Evolutionary conservation across 2,113 vertebrate species (phyloP).

Genomic region (Psettodes erumei): DNA sequence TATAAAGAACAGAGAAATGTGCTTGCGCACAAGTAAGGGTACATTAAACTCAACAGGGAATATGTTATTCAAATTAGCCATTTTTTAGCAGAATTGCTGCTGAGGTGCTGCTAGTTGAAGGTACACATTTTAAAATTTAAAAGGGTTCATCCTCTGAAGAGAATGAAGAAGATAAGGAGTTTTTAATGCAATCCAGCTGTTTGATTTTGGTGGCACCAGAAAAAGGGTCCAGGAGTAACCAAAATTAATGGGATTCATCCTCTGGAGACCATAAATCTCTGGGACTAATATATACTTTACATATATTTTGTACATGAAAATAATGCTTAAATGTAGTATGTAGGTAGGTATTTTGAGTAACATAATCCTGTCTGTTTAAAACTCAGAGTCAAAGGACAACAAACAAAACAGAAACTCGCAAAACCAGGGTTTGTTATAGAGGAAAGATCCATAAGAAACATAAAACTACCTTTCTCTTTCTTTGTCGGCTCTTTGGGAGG

Average conservation of each 20-base stretch:
- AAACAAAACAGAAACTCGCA: conserved; percentile 5
- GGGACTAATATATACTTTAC: too few relatives aligned
- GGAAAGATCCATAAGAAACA: conserved; percentile 15
- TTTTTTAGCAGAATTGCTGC: background rate
- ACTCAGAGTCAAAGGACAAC: background rate
- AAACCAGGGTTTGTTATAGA: background rate
- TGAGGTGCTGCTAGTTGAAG: background rate
- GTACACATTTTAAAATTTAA: background rate
- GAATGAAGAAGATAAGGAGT: background rate
- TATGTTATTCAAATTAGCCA: background rate
- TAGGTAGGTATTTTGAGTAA: conserved; percentile 9
- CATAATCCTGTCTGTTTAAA: background rate
- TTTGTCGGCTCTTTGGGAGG: conserved; percentile 47
- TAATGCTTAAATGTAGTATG: background rate
- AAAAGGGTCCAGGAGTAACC: background rate
- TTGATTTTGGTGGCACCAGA: background rate
- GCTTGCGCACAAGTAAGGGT: conserved; percentile 49
- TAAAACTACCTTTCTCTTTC: conserved; percentile 73
- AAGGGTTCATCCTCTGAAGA: background rate
- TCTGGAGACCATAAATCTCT: background rate
- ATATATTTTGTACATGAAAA: background rate
- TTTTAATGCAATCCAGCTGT: background rate
- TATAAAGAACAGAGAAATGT: conserved; percentile 30
- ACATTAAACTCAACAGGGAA: background rate
- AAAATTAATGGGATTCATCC: background rate